These are phyloP conservation scores for Python bivittatus DNA, from an alignment of 2,113 vertebrate species.

Conservation along the genomic window DNA sequence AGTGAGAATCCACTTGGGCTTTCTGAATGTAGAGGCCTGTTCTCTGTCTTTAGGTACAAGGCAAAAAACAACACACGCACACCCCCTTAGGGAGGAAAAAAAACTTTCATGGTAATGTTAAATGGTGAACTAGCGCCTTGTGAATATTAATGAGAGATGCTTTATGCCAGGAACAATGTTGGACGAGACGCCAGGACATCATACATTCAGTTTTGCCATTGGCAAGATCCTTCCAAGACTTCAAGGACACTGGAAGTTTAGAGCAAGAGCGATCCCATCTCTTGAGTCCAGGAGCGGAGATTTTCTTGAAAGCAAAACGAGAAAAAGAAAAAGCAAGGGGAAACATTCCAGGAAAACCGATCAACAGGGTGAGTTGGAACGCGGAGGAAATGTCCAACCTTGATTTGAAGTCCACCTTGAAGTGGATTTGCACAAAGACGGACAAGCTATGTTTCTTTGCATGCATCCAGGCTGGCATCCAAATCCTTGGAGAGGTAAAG, in stretches of 20 bases:
- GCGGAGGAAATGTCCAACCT: background rate
- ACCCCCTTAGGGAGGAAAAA: background rate
- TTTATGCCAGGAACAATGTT: conserved; percentile 49
- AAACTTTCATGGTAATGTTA: conserved; percentile 42
- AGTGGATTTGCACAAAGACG: too few species aligned
- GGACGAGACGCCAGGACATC: conserved; percentile 48
- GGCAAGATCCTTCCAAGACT: conserved; percentile 27
- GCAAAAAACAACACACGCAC: conserved; percentile 14
- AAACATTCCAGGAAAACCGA: background rate
- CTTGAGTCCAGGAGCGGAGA: background rate
- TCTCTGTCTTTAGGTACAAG: conserved; percentile 42
- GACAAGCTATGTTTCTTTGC: background rate
- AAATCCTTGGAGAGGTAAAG: too few species aligned
- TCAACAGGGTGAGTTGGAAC: background rate
- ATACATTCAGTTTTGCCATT: conserved; percentile 31
- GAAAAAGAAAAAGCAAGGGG: background rate
- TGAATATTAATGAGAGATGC: conserved; percentile 59
- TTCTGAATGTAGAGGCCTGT: conserved; percentile 1
- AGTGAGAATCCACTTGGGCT: background rate
- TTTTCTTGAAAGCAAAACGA: background rate
- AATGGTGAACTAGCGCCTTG: conserved; percentile 27
- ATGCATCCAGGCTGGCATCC: background rate
- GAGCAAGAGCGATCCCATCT: conserved; percentile 1
- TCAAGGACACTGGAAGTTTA: background rate
- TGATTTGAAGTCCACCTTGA: too few species aligned